Evolutionary conservation across 2,797 vertebrate genomes (phyloP).

Genomic region (Cuniculus paca): DNA sequence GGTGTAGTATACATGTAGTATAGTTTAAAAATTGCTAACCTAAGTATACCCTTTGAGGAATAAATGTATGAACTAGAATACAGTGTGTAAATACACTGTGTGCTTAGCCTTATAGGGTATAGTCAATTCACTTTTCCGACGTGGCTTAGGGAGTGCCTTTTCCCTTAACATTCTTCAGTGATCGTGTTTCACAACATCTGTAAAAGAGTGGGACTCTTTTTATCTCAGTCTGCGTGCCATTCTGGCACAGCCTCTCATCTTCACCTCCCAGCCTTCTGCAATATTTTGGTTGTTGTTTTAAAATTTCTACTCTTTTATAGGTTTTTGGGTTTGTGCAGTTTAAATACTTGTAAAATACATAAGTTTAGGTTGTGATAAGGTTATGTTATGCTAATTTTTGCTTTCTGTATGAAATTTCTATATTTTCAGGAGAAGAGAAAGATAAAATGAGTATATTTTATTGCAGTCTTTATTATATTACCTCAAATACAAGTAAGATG

Average conservation of each 20-base stretch:
- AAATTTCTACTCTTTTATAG: neutral
- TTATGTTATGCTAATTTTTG: conserved; percentile 8
- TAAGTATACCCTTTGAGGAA: neutral
- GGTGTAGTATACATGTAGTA: neutral
- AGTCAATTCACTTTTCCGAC: neutral
- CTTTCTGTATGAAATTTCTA: neutral
- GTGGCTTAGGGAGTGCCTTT: neutral
- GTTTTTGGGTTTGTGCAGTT: neutral
- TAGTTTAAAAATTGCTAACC: neutral
- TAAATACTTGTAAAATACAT: neutral
- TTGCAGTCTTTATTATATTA: neutral
- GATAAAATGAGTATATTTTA: conserved; percentile 19
- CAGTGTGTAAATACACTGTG: neutral
- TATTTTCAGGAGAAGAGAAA: conserved; percentile 51
- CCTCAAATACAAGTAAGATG: neutral
- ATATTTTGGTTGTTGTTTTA: neutral
- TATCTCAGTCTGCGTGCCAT: neutral
- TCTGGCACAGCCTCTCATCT: no score
- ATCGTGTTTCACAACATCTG: no score
- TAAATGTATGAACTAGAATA: neutral
- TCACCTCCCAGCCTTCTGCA: neutral
- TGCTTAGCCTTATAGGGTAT: neutral
- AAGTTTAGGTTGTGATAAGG: neutral
- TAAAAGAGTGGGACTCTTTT: neutral
- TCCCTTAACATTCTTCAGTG: neutral